Evolutionary conservation across 2,797 vertebrate species (phyloP).

Genomic region (Micropoecilia bifurca): DNA sequence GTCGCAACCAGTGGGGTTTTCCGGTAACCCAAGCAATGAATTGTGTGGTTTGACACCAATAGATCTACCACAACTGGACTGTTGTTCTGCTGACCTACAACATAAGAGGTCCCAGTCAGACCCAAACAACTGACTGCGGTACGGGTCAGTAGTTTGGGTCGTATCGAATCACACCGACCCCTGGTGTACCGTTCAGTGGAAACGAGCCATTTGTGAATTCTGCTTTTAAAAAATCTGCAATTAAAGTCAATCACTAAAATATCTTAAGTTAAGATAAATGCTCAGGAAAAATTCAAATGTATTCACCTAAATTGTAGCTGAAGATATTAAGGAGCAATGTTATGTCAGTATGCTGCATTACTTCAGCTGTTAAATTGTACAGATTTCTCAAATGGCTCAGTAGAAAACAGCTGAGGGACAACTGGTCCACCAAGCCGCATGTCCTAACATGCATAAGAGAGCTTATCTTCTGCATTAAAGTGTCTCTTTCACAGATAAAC

Average conservation of each 20-base stretch:
- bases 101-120: not conserved
- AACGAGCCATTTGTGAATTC: not conserved
- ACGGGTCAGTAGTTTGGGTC: not conserved
- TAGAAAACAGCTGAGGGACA: constrained; percentile 59
- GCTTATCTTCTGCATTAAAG: not conserved
- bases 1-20: not conserved
- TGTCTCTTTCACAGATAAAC: not conserved
- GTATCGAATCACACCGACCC: too few relatives aligned
- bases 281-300: not conserved
- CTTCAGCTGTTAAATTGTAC: constrained; percentile 1
- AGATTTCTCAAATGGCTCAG: not conserved
- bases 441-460: not conserved
- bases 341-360: not conserved
- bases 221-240: not conserved
- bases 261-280: not conserved
- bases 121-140: too few relatives aligned
- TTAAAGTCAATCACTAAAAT: not conserved
- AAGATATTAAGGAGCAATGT: not conserved
- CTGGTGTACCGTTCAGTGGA: not conserved
- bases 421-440: constrained; percentile 24
- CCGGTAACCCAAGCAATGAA: not conserved
- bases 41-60: not conserved
- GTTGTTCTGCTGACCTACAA: not conserved
- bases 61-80: not conserved
- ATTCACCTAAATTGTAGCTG: not conserved